A percentile compares a stretch with the other conserved stretches of the same genome.
Conservation (phyloP, 2,797 vertebrate genomes). For the Parauchenoglanis ngamensis region DNA sequence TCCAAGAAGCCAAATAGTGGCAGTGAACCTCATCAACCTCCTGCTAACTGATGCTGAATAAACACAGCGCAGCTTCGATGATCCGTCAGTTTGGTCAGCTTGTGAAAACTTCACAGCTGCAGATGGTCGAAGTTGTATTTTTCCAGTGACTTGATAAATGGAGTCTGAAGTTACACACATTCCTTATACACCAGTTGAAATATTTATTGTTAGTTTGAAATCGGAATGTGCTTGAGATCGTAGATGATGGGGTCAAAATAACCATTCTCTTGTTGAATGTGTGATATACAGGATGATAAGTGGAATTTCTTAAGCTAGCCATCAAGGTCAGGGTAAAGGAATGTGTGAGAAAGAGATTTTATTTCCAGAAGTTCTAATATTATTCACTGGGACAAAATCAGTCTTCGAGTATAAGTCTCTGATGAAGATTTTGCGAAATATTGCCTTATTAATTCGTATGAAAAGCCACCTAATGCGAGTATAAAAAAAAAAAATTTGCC, state of each 20-base stretch:
- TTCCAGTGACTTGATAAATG: slow-evolving; percentile 11
- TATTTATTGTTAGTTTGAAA: slow-evolving; percentile 4
- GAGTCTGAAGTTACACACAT: slow-evolving; percentile 6
- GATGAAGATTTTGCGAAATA: not conserved
- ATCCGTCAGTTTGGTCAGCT: slow-evolving; percentile 14
- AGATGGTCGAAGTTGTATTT: not conserved
- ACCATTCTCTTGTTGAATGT: slow-evolving; percentile 21
- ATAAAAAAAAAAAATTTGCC: too few relatives aligned
- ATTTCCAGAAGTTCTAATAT: not conserved
- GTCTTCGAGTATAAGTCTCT: not conserved
- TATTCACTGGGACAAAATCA: not conserved
- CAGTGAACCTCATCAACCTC: slow-evolving; percentile 23
- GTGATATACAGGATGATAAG: slow-evolving; percentile 20
- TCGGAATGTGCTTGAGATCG: not conserved
- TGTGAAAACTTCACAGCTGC: slow-evolving; percentile 4
- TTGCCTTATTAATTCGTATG: too few relatives aligned
- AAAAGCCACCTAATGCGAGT: too few relatives aligned
- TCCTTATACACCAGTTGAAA: not conserved
- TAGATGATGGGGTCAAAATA: not conserved
- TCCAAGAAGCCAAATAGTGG: slow-evolving; percentile 19
- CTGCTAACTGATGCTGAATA: slow-evolving; percentile 24
- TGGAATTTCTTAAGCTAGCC: not conserved
- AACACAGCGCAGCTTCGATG: slow-evolving; percentile 1
- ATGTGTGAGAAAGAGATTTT: not conserved
- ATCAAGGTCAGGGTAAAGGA: not conserved